Conservation (phyloP, 2,888 invertebrate species). For the Zaprionus obscuricornis region DNA sequence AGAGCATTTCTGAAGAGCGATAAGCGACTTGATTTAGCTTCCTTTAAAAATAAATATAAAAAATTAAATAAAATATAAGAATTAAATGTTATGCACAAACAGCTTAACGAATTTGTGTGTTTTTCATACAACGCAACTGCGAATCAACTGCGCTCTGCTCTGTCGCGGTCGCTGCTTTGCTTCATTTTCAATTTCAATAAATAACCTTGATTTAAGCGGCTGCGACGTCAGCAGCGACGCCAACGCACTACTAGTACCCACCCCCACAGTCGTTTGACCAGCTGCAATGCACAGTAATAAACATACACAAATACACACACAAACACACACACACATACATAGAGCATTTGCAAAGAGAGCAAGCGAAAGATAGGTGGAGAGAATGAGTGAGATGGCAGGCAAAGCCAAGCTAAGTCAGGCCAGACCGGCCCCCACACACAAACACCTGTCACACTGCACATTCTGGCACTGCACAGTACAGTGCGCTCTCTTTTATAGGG, state of each 20-base stretch:
- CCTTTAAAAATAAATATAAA: conserved; percentile 25
- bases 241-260: conserved; percentile 33
- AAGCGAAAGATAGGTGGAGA: conserved; percentile 3
- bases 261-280: conserved; percentile 63
- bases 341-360: conserved; percentile 12
- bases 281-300: conserved; percentile 53
- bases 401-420: too few species aligned
- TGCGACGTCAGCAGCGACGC: conserved; percentile 56
- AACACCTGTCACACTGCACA: conserved; percentile 71
- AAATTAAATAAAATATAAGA: conserved; percentile 17
- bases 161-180: conserved; percentile 34
- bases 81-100: conserved; percentile 26
- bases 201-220: conserved; percentile 81
- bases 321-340: conserved; percentile 12
- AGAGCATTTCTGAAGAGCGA: conserved; percentile 48
- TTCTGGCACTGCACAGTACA: conserved; percentile 35
- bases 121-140: conserved; percentile 26
- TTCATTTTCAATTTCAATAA: conserved; percentile 79
- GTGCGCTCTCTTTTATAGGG: conserved; percentile 13
- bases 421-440: conserved; percentile 76
- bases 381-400: conserved; percentile 8
- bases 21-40: conserved; percentile 72
- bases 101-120: conserved; percentile 13
- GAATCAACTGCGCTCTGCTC: conserved; percentile 18
- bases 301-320: conserved; percentile 41